phyloP scores from a whole-genome alignment of 1,140 invertebrate species.

The Leptoteleia sp. region DNA sequence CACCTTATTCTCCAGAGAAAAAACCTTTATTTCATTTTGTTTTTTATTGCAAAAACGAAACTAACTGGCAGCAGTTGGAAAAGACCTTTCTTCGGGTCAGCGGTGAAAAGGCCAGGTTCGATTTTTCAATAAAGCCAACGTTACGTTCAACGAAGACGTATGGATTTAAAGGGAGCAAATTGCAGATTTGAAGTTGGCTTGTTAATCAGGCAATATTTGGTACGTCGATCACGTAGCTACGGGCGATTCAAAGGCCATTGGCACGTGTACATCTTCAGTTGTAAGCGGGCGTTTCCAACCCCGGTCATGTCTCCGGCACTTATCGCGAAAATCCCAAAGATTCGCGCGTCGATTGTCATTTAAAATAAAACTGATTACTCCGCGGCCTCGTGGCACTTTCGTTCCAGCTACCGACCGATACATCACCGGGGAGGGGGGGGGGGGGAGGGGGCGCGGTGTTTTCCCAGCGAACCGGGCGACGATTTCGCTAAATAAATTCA shows the following conservation, averaged over 20 bases:
- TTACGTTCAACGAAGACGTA: slow-evolving; percentile 27
- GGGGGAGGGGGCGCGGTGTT: too few species aligned
- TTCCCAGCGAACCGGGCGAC: slow-evolving; percentile 13
- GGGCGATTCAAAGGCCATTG: slow-evolving; percentile 65
- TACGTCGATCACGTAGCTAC: slow-evolving; percentile 62
- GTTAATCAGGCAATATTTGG: slow-evolving; percentile 62
- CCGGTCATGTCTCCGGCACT: slow-evolving; percentile 55
- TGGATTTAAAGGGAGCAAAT: slow-evolving; percentile 48
- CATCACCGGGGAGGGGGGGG: slow-evolving; percentile 30
- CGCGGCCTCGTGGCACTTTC: slow-evolving; percentile 17
- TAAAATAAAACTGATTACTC: slow-evolving; percentile 64
- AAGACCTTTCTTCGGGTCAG: slow-evolving; percentile 7
- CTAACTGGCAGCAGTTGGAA: too few species aligned
- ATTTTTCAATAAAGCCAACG: slow-evolving; percentile 1
- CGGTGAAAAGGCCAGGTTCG: neutral
- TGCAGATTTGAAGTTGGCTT: slow-evolving; percentile 57
- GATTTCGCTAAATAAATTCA: slow-evolving; percentile 51
- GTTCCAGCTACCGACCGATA: slow-evolving; percentile 15
- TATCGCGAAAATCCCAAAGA: slow-evolving; percentile 60
- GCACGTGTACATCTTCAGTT: slow-evolving; percentile 54
- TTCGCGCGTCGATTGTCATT: slow-evolving; percentile 59
- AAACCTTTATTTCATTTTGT: too few species aligned
- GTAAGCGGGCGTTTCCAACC: slow-evolving; percentile 49
- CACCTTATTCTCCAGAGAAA: too few species aligned
- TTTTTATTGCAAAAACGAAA: too few species aligned